These are phyloP conservation scores for Opisthocomus hoazin DNA, from an alignment of 2,113 vertebrate genomes.

Conservation along the genomic window DNA sequence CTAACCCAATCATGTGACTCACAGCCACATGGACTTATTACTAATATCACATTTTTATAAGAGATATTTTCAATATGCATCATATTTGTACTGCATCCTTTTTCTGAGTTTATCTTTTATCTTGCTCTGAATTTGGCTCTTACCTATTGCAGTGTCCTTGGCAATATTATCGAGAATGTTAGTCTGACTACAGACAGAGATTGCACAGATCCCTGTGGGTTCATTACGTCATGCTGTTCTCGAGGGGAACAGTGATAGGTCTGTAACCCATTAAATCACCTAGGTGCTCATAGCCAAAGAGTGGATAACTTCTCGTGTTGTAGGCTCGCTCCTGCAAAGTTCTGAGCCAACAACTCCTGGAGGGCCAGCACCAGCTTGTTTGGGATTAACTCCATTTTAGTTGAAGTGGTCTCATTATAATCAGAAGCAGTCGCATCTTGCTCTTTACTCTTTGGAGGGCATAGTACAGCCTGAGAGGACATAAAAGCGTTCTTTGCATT, in stretches of 20 bases:
- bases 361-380: background rate
- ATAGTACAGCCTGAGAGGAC: background rate
- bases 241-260: fast-evolving
- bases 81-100: background rate
- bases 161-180: background rate
- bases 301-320: background rate
- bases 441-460: background rate
- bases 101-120: background rate
- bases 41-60: background rate
- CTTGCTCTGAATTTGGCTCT: background rate
- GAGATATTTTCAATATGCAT: background rate
- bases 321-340: background rate
- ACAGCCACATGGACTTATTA: background rate
- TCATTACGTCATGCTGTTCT: background rate
- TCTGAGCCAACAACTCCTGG: background rate
- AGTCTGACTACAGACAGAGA: background rate
- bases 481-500: background rate
- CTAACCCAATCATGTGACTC: background rate
- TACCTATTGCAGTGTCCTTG: background rate
- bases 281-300: background rate
- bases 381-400: background rate
- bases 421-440: background rate
- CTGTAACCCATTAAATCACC: background rate
- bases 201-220: background rate
- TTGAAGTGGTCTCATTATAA: background rate